Evolutionary conservation across 2,888 invertebrate species (phyloP).

Genomic region (Melanargia galathea): DNA sequence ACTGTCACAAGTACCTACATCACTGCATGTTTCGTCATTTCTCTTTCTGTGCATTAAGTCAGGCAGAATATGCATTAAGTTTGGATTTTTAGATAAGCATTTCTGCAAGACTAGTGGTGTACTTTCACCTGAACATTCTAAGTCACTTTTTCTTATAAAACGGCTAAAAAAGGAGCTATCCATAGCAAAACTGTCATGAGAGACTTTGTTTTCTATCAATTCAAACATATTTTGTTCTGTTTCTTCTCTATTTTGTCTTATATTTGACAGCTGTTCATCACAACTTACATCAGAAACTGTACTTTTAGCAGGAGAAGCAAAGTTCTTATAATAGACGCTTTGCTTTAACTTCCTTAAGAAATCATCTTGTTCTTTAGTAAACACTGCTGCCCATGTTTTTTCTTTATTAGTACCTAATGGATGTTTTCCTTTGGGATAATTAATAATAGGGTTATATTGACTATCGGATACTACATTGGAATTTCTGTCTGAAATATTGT

Average conservation of each 20-base stretch:
- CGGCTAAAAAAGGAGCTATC: constrained; percentile 84
- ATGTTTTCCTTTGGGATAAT: constrained; percentile 61
- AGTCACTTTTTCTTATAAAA: constrained; percentile 67
- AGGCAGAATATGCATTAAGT: constrained; percentile 63
- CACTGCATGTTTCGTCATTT: constrained; percentile 54
- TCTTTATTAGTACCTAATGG: constrained; percentile 67
- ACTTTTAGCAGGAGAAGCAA: constrained; percentile 70
- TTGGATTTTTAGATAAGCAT: constrained; percentile 64
- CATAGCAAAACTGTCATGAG: constrained; percentile 87
- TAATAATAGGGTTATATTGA: constrained; percentile 42
- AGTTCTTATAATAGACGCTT: constrained; percentile 75
- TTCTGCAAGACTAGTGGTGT: constrained; percentile 71
- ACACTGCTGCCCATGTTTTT: constrained; percentile 73
- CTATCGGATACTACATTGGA: constrained; percentile 36
- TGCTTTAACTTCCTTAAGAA: constrained; percentile 70
- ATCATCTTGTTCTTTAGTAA: constrained; percentile 74
- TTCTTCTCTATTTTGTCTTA: constrained; percentile 68
- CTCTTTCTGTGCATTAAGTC: constrained; percentile 49
- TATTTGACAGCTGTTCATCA: constrained; percentile 58
- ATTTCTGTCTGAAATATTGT: constrained; percentile 11
- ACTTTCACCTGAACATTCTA: constrained; percentile 70
- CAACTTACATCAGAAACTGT: constrained; percentile 62
- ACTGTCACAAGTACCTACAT: constrained; percentile 59
- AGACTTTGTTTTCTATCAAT: constrained; percentile 87
- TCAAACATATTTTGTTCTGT: constrained; percentile 90